phyloP scores from a whole-genome alignment of 1,140 invertebrate species.

The Thereuonema tuberculata region DNA sequence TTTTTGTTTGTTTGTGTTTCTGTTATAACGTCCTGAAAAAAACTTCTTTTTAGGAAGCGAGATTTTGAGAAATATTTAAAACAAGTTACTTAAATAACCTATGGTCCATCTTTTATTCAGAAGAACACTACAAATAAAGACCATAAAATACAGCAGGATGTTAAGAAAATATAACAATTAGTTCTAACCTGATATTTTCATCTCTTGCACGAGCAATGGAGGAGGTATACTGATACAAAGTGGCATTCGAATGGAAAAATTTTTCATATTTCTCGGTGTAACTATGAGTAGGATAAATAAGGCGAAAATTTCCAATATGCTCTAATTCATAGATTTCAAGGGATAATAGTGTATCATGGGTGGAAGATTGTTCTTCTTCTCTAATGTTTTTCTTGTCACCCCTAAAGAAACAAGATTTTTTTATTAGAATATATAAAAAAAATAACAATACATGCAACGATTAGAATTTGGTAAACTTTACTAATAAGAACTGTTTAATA shows the following conservation, averaged over 20 bases:
- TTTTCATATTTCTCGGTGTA: constrained; percentile 44
- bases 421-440: neutral
- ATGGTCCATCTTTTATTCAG: too few relatives aligned
- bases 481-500: too few relatives aligned
- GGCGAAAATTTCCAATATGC: constrained; percentile 58
- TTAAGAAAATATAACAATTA: too few relatives aligned
- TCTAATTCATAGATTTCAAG: constrained; percentile 54
- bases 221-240: constrained; percentile 61
- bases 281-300: constrained; percentile 36
- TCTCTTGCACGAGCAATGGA: constrained; percentile 55
- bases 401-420: neutral
- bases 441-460: too few relatives aligned
- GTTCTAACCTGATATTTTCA: constrained; percentile 36
- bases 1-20: too few relatives aligned
- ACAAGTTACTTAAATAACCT: too few relatives aligned
- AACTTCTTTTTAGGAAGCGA: too few relatives aligned
- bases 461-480: too few relatives aligned
- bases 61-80: too few relatives aligned
- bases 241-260: constrained; percentile 55
- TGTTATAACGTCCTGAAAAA: too few relatives aligned
- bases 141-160: too few relatives aligned
- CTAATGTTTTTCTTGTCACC: neutral
- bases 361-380: neutral
- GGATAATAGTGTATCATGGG: neutral
- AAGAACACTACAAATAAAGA: too few relatives aligned